Evolutionary conservation across 1,140 invertebrate genomes (phyloP).

Genomic region (Spodoptera frugiperda): DNA sequence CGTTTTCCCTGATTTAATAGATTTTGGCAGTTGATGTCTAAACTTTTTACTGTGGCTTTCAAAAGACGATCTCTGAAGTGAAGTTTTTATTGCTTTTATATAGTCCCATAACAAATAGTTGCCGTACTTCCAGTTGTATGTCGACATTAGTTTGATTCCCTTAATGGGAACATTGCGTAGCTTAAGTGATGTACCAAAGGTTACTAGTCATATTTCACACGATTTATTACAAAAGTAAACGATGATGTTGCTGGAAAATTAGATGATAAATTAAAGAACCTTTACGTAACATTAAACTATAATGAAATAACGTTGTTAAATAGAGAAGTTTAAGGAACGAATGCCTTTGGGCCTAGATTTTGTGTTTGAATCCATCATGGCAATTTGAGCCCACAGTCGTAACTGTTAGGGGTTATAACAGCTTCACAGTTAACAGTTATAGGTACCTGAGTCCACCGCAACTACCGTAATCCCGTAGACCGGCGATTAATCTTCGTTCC

Average conservation of each 20-base stretch:
- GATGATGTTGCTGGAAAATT: slow-evolving; percentile 42
- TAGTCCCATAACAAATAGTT: slow-evolving; percentile 9
- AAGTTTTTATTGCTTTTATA: slow-evolving; percentile 12
- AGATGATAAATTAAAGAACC: slow-evolving; percentile 47
- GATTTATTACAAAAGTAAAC: slow-evolving; percentile 43
- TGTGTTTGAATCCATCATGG: not conserved
- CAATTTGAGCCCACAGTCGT: slow-evolving; percentile 48
- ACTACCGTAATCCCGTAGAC: slow-evolving; percentile 74
- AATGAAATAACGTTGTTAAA: slow-evolving; percentile 62
- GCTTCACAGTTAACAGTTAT: slow-evolving; percentile 46
- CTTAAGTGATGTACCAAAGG: not conserved
- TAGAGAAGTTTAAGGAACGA: slow-evolving; percentile 56
- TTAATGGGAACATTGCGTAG: slow-evolving; percentile 1
- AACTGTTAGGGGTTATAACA: slow-evolving; percentile 46
- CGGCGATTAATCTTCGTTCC: slow-evolving; percentile 82
- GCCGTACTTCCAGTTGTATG: not conserved
- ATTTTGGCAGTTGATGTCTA: slow-evolving; percentile 39
- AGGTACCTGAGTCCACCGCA: slow-evolving; percentile 59
- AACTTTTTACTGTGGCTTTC: slow-evolving; percentile 19
- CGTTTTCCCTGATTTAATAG: slow-evolving; percentile 46
- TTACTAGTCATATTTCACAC: slow-evolving; percentile 27
- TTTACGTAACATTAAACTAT: slow-evolving; percentile 56
- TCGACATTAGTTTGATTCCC: slow-evolving; percentile 17
- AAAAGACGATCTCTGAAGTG: slow-evolving; percentile 13
- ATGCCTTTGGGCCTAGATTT: slow-evolving; percentile 52